phyloP scores from a whole-genome alignment of 2,888 invertebrate species.

The Sinodicranocentrus sp. region DNA sequence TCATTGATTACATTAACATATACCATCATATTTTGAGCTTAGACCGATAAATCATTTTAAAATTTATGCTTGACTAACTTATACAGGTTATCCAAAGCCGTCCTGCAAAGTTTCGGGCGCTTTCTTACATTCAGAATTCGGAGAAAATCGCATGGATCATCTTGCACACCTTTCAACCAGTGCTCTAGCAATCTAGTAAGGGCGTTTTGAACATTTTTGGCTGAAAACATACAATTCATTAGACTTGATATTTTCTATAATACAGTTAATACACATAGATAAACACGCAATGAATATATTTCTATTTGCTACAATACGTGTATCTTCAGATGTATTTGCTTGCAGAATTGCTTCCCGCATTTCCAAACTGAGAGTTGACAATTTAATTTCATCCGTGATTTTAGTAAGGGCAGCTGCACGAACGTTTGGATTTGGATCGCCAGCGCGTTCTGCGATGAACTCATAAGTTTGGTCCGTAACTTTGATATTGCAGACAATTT shows the following conservation, averaged over 20 bases:
- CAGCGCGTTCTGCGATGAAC: constrained; percentile 43
- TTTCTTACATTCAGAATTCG: constrained; percentile 41
- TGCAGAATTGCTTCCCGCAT: constrained; percentile 56
- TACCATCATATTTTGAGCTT: neutral
- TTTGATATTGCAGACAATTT: constrained; percentile 25
- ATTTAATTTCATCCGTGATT: constrained; percentile 7
- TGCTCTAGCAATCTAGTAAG: constrained; percentile 9
- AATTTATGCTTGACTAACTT: constrained; percentile 30
- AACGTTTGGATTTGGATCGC: constrained; percentile 42
- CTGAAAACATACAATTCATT: constrained; percentile 2
- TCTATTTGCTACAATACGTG: neutral
- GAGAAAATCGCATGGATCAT: constrained; percentile 51
- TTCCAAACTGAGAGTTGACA: constrained; percentile 28
- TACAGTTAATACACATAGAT: neutral
- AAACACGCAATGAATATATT: neutral
- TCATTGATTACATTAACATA: neutral
- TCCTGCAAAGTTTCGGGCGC: constrained; percentile 28
- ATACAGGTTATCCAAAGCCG: constrained; percentile 29
- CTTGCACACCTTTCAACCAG: constrained; percentile 32
- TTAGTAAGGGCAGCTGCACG: constrained; percentile 36
- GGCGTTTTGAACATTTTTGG: constrained; percentile 32
- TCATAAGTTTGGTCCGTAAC: constrained; percentile 34
- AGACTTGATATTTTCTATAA: neutral
- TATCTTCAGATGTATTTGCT: constrained; percentile 25
- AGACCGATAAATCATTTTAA: neutral